Conservation (phyloP, 2,888 invertebrate species). For the Cheilosia impressa region DNA sequence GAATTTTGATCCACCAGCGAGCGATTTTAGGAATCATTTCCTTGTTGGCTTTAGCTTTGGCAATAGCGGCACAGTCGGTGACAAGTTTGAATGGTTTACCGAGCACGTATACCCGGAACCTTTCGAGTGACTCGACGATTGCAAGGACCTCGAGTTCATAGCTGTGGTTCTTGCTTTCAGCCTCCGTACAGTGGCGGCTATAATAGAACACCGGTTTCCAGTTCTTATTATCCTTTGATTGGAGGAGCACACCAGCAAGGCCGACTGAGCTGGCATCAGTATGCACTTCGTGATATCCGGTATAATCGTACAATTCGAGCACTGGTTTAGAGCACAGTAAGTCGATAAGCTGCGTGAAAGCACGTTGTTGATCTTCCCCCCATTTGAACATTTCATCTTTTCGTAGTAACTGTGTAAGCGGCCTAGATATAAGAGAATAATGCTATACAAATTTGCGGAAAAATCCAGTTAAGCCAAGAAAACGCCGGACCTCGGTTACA, state of each 20-base stretch:
- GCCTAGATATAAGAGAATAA: slow-evolving; percentile 11
- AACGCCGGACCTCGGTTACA: slow-evolving; percentile 2
- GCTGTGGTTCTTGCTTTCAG: slow-evolving; percentile 16
- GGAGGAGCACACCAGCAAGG: slow-evolving; percentile 17
- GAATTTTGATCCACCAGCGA: slow-evolving; percentile 73
- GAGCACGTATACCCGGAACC: slow-evolving; percentile 68
- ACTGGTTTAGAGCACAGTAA: slow-evolving; percentile 1
- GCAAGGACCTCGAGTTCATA: slow-evolving; percentile 33
- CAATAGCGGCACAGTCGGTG: slow-evolving; percentile 38
- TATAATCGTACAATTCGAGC: background rate
- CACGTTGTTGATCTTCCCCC: background rate
- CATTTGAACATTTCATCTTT: slow-evolving; percentile 16
- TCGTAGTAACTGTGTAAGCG: slow-evolving; percentile 11
- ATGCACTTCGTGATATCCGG: slow-evolving; percentile 9
- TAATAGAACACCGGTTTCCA: slow-evolving; percentile 15
- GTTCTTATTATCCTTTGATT: background rate
- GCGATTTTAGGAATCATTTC: slow-evolving; percentile 66
- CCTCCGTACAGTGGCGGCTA: slow-evolving; percentile 23
- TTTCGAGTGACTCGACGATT: slow-evolving; percentile 34
- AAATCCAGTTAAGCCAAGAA: slow-evolving; percentile 16
- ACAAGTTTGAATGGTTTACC: slow-evolving; percentile 63
- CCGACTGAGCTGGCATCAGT: slow-evolving; percentile 13
- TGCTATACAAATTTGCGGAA: slow-evolving; percentile 15
- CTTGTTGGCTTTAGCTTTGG: background rate
- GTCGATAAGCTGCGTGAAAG: slow-evolving; percentile 8